These are phyloP conservation scores for Harlomillsia oculata DNA, from an alignment of 1,140 invertebrate species.

Conservation along the genomic window DNA sequence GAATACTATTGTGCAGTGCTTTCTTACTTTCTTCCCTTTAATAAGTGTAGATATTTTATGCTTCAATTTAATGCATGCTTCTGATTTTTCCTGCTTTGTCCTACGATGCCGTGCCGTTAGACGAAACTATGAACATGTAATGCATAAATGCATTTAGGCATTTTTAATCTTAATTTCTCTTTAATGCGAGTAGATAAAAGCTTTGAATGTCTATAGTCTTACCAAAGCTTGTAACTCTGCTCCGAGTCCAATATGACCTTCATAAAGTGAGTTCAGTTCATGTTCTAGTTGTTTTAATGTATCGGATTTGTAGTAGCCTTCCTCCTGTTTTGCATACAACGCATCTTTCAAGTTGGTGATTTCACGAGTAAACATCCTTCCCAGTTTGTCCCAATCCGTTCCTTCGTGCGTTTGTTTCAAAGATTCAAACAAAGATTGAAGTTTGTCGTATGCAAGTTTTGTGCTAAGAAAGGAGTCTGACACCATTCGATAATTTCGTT, in stretches of 20 bases:
- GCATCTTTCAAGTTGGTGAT: conserved; percentile 28
- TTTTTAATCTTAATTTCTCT: not conserved
- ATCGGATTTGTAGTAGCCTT: conserved; percentile 14
- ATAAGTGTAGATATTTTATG: conserved; percentile 16
- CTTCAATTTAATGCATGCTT: conserved; percentile 33
- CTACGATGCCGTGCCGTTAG: conserved; percentile 21
- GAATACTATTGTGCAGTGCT: too few relatives aligned
- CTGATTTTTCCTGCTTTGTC: conserved; percentile 32
- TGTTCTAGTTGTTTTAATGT: conserved; percentile 13
- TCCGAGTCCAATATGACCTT: conserved; percentile 23
- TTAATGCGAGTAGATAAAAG: not conserved
- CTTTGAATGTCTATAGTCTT: not conserved
- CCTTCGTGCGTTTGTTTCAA: conserved; percentile 15
- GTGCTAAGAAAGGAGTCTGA: conserved; percentile 27
- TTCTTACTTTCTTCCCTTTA: conserved; percentile 24
- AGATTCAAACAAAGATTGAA: conserved; percentile 28
- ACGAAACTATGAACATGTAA: conserved; percentile 19
- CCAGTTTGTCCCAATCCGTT: conserved; percentile 30
- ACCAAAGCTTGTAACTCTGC: conserved; percentile 32
- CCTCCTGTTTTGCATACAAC: conserved; percentile 22
- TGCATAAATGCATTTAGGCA: not conserved
- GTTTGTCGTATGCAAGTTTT: conserved; percentile 31
- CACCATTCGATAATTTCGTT: conserved; percentile 19
- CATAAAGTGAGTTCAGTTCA: conserved; percentile 28
- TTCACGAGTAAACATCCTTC: conserved; percentile 20